phyloP scores from a whole-genome alignment of 2,113 vertebrate genomes.

The Nothobranchius furzeri region DNA sequence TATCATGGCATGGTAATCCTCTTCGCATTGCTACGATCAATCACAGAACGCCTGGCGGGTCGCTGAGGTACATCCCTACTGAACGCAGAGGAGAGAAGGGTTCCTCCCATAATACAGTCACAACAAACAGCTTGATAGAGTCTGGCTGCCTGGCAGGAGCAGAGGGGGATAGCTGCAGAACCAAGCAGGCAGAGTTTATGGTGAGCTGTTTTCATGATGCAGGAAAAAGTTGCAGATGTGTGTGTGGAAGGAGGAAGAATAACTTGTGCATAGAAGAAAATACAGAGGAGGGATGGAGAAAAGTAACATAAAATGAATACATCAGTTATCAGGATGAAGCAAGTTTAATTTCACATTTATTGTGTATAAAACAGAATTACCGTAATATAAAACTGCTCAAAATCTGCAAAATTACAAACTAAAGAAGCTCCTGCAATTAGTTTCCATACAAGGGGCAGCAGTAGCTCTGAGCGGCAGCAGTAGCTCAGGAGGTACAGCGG shows the following conservation, averaged over 20 bases:
- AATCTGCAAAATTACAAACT: no score
- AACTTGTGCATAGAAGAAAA: background rate
- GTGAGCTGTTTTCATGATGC: background rate
- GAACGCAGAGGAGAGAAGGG: slow-evolving; percentile 34
- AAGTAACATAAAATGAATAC: no score
- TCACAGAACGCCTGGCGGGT: slow-evolving; percentile 49
- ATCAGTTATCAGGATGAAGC: no score
- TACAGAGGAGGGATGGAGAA: no score
- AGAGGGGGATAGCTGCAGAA: background rate
- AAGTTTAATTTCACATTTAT: no score
- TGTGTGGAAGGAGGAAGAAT: background rate
- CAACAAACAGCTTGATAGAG: slow-evolving; percentile 57
- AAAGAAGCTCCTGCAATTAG: no score
- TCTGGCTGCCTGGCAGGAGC: slow-evolving; percentile 20
- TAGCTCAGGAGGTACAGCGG: no score
- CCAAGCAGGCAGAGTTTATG: background rate
- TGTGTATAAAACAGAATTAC: no score
- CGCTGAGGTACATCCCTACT: slow-evolving; percentile 24
- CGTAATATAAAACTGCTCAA: no score
- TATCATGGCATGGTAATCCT: slow-evolving; percentile 69
- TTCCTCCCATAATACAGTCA: slow-evolving; percentile 47
- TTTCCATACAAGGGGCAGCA: no score
- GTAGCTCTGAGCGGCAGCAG: no score
- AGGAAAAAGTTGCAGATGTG: background rate
- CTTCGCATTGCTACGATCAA: slow-evolving; percentile 63